Evolutionary conservation across 2,113 vertebrate genomes (phyloP).

Genomic region (Dendropsophus ebraccatus): DNA sequence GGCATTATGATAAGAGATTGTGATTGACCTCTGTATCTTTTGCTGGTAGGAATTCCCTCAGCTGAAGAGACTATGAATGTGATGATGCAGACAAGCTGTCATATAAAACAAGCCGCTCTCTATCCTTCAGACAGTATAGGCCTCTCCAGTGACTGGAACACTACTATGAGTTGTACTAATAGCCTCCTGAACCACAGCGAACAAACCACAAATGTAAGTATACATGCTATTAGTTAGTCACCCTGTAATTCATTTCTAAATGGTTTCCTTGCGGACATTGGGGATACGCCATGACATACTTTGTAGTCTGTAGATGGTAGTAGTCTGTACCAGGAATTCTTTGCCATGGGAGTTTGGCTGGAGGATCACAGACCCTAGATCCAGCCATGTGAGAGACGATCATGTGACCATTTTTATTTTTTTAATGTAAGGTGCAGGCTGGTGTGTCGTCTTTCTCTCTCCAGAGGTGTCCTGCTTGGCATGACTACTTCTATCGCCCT

Average conservation of each 20-base stretch:
- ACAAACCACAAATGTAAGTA: slow-evolving; percentile 82
- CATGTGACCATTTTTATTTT: not conserved
- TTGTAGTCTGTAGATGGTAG: not conserved
- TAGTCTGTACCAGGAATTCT: not conserved
- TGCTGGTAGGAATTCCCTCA: slow-evolving; percentile 77
- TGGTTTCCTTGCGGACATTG: not conserved
- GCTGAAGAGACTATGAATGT: slow-evolving; percentile 80
- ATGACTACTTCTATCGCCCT: not conserved
- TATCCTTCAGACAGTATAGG: slow-evolving; percentile 78
- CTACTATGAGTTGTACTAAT: slow-evolving; percentile 71
- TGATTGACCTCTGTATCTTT: not conserved
- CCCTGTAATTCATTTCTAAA: not conserved
- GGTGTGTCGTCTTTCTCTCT: not conserved
- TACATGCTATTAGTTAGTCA: not conserved
- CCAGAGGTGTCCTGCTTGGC: not conserved
- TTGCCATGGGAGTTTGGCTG: too few relatives aligned
- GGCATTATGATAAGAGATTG: not conserved
- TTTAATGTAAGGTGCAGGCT: not conserved
- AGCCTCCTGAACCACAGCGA: slow-evolving; percentile 73
- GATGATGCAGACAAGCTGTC: slow-evolving; percentile 75
- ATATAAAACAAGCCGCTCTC: slow-evolving; percentile 75
- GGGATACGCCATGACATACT: not conserved
- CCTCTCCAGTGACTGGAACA: slow-evolving; percentile 78
- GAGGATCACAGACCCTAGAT: not conserved
- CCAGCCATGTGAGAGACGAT: too few relatives aligned